Evolutionary conservation across 2,113 vertebrate species (phyloP).

Genomic region (Sylvietta virens): DNA sequence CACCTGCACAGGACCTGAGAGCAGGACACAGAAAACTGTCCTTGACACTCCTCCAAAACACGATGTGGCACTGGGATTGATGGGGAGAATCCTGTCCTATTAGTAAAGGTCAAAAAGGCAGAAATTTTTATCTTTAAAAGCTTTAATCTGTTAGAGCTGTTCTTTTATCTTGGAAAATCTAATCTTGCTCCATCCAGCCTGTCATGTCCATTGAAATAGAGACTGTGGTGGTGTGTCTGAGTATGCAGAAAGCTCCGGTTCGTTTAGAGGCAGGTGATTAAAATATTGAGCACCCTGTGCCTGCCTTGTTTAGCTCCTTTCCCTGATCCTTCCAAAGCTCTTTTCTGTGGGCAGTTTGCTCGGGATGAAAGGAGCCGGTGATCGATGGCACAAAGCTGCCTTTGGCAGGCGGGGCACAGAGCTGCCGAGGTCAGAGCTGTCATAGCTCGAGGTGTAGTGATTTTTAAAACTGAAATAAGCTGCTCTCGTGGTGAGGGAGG

Average conservation of each 20-base stretch:
- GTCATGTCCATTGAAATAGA: neutral
- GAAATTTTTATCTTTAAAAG: neutral
- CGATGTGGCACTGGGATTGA: fast-evolving
- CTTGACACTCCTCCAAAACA: neutral
- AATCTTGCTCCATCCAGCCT: neutral
- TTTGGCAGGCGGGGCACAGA: neutral
- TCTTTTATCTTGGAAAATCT: neutral
- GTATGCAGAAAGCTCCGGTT: neutral
- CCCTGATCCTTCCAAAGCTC: neutral
- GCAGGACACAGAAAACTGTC: neutral
- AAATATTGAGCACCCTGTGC: neutral
- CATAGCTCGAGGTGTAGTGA: neutral
- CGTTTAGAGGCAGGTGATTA: neutral
- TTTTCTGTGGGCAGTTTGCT: fast-evolving
- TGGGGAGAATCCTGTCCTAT: neutral
- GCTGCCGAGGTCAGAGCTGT: neutral
- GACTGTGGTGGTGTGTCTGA: neutral
- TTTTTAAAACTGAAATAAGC: neutral
- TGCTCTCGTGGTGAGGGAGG: neutral
- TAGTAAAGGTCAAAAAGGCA: neutral
- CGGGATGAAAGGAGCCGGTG: neutral
- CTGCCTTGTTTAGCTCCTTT: neutral
- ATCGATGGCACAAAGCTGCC: neutral
- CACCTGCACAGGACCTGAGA: fast-evolving
- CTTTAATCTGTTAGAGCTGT: neutral